Evolutionary conservation across 2,113 vertebrate genomes (phyloP), one percentile per base, ranked within the genome.

Genomic region (Jaculus jaculus): DNA sequence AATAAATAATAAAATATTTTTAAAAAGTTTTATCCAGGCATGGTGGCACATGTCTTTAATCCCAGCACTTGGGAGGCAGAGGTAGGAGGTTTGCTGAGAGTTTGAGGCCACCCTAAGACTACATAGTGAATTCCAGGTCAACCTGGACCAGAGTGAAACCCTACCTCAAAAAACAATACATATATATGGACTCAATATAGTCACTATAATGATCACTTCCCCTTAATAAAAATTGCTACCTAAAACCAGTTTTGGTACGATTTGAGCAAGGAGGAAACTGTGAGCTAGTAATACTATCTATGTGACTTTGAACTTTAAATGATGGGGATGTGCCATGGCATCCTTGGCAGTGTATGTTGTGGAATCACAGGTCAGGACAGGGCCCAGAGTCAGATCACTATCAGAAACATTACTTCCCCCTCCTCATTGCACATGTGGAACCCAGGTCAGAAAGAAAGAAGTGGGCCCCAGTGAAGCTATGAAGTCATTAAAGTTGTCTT

Each of bases 371-470:
- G 39, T 68, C 65, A 90, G 10, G 58, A 63, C 39, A 86, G 68
- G 30, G 8, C 20, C 84, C 28, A 32, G 80, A 71, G 90, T 86
- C 63, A 72, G 47, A 91, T 87, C 94, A 93, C 93, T 92, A 89
- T 73, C 7, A 86, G 66, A 91, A 84, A 7, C 47, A 47, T 71
- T 12, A 61, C 20, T 75, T 86, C 32, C 18, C 5, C 17, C 17
- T 90, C 16, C 77, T 72, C 79, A 68, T 81, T 87, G 78, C 89
- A 7, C 83, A 42, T 63, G 47, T 87, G 30, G 30, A 77, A 37
- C 92, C 92, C 72, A 93, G 66, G 42, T 94, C 39, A 92, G 63
- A 86, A 68, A 74, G 79, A 89, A 92, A 91, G 34, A 77, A 87
- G 9, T 83, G 30, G 34, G 66, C 42, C 39, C 34, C 92, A 86